Evolutionary conservation across 1,140 invertebrate genomes (phyloP).

Genomic region (Subanguina moxae): DNA sequence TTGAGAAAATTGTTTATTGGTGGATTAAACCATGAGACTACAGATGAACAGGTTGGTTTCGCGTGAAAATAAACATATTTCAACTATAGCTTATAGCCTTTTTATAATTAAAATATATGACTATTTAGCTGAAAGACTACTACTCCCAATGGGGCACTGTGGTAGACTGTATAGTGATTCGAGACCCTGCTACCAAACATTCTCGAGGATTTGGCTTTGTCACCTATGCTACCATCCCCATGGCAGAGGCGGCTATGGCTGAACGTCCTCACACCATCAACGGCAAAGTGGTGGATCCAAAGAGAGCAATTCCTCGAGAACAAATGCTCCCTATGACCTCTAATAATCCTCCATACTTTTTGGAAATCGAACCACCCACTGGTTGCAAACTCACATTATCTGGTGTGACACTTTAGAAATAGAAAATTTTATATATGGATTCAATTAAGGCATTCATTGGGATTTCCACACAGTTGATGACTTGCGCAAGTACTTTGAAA

Average conservation of each 20-base stretch:
- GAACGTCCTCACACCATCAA: constrained; percentile 76
- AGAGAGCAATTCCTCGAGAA: constrained; percentile 85
- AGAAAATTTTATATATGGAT: no score
- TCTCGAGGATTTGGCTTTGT: constrained; percentile 95
- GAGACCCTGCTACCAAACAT: constrained; percentile 86
- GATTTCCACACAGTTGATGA: constrained; percentile 48
- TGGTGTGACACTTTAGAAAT: constrained; percentile 2
- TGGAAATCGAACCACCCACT: constrained; percentile 41
- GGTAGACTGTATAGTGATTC: constrained; percentile 95
- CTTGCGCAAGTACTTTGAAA: constrained; percentile 46
- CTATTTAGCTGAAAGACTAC: constrained; percentile 72
- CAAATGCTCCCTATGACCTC: constrained; percentile 46
- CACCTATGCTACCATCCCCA: constrained; percentile 77
- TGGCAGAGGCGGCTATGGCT: constrained; percentile 83
- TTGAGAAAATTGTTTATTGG: constrained; percentile 34
- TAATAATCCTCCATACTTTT: constrained; percentile 44
- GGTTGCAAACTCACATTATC: constrained; percentile 47
- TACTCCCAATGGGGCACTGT: constrained; percentile 90
- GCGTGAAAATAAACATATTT: no score
- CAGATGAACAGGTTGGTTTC: constrained; percentile 71
- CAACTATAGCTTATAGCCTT: background rate
- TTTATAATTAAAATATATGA: background rate
- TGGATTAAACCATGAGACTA: constrained; percentile 67
- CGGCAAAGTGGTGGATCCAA: constrained; percentile 85
- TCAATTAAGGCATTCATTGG: constrained; percentile 44